phyloP scores from a whole-genome alignment of 2,888 invertebrate species.

The Drosophila affinis region DNA sequence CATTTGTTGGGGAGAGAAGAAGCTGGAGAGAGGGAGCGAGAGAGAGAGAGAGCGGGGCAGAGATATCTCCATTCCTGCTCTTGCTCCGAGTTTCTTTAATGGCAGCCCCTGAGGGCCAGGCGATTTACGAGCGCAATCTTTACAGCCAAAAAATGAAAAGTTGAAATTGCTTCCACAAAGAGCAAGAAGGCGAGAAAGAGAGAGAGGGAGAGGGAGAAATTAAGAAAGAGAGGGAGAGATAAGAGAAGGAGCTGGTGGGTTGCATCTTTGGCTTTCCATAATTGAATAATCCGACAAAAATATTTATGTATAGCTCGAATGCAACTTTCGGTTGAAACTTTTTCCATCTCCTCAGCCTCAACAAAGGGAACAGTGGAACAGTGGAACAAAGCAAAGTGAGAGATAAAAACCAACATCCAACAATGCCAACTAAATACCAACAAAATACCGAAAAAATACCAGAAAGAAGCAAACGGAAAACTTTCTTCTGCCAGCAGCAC shows the following conservation, averaged over 20 bases:
- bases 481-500: slow-evolving; percentile 19
- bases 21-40: neutral
- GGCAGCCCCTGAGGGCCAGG: slow-evolving; percentile 30
- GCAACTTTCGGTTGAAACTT: slow-evolving; percentile 39
- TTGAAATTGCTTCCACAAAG: slow-evolving; percentile 29
- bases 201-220: neutral
- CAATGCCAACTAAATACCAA: slow-evolving; percentile 19
- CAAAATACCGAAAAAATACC: slow-evolving; percentile 7
- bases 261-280: slow-evolving; percentile 26
- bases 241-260: neutral
- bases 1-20: neutral
- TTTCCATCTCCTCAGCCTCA: slow-evolving; percentile 1
- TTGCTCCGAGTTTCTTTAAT: slow-evolving; percentile 22
- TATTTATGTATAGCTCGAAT: slow-evolving; percentile 24
- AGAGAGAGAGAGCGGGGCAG: neutral
- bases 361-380: slow-evolving; percentile 5
- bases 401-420: neutral
- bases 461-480: slow-evolving; percentile 32
- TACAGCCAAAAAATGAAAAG: slow-evolving; percentile 34
- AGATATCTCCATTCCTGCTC: slow-evolving; percentile 12
- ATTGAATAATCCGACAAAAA: slow-evolving; percentile 40
- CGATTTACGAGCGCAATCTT: slow-evolving; percentile 49
- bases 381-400: neutral
- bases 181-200: slow-evolving; percentile 3
- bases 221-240: neutral